Conservation (phyloP, 2,797 vertebrate genomes). For the Iguana delicatissima region DNA sequence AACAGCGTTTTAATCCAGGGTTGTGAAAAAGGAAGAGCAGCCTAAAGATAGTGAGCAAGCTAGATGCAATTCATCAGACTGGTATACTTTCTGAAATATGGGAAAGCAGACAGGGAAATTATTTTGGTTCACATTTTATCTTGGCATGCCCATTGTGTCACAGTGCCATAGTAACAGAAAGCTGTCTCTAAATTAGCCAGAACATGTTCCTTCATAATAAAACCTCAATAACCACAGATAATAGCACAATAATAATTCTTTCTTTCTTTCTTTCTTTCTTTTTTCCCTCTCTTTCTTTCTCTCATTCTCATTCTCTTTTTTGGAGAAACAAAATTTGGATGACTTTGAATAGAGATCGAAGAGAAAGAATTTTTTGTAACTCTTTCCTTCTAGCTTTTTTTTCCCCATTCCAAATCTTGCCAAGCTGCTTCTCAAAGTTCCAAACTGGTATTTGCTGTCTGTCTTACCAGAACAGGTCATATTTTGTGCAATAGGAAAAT, state of each 20-base stretch:
- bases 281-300: background rate
- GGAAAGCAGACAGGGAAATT: constrained; percentile 48
- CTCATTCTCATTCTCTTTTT: background rate
- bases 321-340: background rate
- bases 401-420: background rate
- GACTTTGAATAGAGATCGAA: background rate
- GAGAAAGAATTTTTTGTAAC: background rate
- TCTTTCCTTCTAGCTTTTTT: too few species aligned
- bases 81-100: constrained; percentile 39
- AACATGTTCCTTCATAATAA: constrained; percentile 43
- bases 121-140: constrained; percentile 47
- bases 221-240: background rate
- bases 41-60: background rate
- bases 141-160: constrained; percentile 29
- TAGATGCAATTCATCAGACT: constrained; percentile 18
- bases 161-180: constrained; percentile 6
- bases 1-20: background rate
- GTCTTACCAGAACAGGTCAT: background rate
- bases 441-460: background rate
- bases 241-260: background rate
- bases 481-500: background rate
- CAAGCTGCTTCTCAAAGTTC: background rate
- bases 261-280: background rate
- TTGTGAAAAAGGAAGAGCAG: constrained; percentile 8
- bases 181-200: constrained; percentile 38